These are phyloP conservation scores for Acridotheres tristis DNA, from an alignment of 2,797 vertebrate genomes.

Conservation along the genomic window DNA sequence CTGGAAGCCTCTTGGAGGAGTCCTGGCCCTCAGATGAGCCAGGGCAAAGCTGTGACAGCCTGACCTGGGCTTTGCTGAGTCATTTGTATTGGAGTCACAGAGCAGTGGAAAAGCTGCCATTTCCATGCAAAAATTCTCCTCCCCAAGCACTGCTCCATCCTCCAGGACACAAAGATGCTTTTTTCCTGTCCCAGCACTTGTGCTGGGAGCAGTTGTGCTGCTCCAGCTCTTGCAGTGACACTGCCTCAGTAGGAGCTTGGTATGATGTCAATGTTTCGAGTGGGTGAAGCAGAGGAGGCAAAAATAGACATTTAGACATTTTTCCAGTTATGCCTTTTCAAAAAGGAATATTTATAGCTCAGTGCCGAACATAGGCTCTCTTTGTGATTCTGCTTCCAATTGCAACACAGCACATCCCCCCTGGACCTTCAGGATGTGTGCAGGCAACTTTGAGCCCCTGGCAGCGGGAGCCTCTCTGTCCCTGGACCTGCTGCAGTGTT, in stretches of 20 bases:
- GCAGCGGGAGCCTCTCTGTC: not conserved
- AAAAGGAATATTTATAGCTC: constrained; percentile 61
- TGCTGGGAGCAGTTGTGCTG: not conserved
- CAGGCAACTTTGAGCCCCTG: not conserved
- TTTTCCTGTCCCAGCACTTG: not conserved
- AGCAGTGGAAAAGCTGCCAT: not conserved
- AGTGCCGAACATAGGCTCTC: constrained; percentile 66
- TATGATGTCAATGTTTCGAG: constrained; percentile 86
- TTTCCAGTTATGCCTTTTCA: constrained; percentile 73
- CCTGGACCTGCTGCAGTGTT: fast-evolving
- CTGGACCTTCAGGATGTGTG: not conserved
- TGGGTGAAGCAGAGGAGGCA: constrained; percentile 80
- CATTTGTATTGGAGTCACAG: not conserved
- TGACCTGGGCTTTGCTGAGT: not conserved
- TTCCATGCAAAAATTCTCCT: not conserved
- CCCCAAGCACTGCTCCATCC: not conserved
- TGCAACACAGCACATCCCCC: not conserved
- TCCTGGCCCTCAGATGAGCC: not conserved
- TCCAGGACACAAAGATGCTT: not conserved
- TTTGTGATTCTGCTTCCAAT: constrained; percentile 44
- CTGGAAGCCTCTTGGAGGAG: not conserved
- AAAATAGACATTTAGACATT: constrained; percentile 77
- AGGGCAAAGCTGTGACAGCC: not conserved
- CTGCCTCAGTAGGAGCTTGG: constrained; percentile 79
- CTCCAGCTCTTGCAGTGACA: not conserved